These are phyloP conservation scores for Watersipora subatra DNA, from an alignment of 1,140 invertebrate genomes.

Conservation along the genomic window DNA sequence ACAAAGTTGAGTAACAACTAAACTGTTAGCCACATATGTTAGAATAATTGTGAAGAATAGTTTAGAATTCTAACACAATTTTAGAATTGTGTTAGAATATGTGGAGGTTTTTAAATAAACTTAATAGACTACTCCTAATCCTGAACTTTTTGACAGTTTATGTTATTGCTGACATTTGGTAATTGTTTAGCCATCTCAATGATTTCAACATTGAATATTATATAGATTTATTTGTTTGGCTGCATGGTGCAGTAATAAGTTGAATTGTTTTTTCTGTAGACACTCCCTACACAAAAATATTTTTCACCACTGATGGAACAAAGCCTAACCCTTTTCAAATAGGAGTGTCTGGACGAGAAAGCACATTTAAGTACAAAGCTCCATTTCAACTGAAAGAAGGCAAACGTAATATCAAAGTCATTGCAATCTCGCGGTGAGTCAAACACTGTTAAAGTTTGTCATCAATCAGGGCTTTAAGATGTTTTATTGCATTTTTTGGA, in stretches of 20 bases:
- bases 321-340: conserved; percentile 36
- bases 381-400: conserved; percentile 38
- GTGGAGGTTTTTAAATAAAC: too few relatives aligned
- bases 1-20: too few relatives aligned
- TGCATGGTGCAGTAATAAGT: too few relatives aligned
- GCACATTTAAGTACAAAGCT: conserved; percentile 37
- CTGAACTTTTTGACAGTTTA: too few relatives aligned
- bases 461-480: background rate
- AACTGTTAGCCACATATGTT: too few relatives aligned
- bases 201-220: too few relatives aligned
- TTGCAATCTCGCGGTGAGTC: conserved; percentile 30
- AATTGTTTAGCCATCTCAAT: background rate
- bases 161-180: background rate
- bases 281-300: conserved; percentile 31
- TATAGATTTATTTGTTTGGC: too few relatives aligned
- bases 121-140: too few relatives aligned
- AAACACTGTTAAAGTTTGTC: background rate
- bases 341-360: conserved; percentile 27
- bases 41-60: background rate
- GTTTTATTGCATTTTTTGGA: background rate
- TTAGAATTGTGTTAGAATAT: too few relatives aligned
- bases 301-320: conserved; percentile 39
- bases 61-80: too few relatives aligned
- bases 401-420: conserved; percentile 33
- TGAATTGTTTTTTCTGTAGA: conserved; percentile 20